Evolutionary conservation across 2,888 invertebrate species (phyloP).

Genomic region (Hofmannophila pseudospretella): DNA sequence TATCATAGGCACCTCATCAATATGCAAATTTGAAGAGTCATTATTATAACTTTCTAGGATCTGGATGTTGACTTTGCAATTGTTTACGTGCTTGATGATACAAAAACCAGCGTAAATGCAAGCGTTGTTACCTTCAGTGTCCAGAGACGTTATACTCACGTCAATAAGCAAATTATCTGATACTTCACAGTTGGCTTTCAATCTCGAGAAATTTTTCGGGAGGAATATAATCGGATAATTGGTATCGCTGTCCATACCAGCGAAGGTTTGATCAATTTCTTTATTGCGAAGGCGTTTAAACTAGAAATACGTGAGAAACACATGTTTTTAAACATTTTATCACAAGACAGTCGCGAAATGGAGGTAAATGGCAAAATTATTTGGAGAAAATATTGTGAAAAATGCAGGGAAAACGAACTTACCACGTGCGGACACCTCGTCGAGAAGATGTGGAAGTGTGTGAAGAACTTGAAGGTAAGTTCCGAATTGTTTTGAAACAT

Average conservation of each 20-base stretch:
- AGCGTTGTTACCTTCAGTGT: slow-evolving; percentile 47
- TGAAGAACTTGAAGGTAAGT: too few relatives aligned
- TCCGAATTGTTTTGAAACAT: background rate
- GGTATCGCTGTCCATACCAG: slow-evolving; percentile 26
- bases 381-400: slow-evolving; percentile 11
- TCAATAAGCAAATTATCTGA: slow-evolving; percentile 53
- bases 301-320: slow-evolving; percentile 22
- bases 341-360: slow-evolving; percentile 29
- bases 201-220: slow-evolving; percentile 49
- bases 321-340: slow-evolving; percentile 21
- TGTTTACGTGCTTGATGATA: slow-evolving; percentile 51
- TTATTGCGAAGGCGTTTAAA: background rate
- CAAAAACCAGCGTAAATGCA: slow-evolving; percentile 55
- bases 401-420: slow-evolving; percentile 38
- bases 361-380: slow-evolving; percentile 40
- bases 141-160: slow-evolving; percentile 46
- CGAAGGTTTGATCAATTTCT: slow-evolving; percentile 41
- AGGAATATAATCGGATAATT: slow-evolving; percentile 50
- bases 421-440: slow-evolving; percentile 39
- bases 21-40: too few relatives aligned
- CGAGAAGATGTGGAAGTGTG: slow-evolving; percentile 15
- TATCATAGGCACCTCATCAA: too few relatives aligned
- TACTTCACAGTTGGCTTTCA: slow-evolving; percentile 45
- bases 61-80: too few relatives aligned
- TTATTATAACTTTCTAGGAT: too few relatives aligned